Evolutionary conservation across 2,888 invertebrate species (phyloP), one percentile per base, ranked within the genome.

Genomic region (Lissonota sp.): DNA sequence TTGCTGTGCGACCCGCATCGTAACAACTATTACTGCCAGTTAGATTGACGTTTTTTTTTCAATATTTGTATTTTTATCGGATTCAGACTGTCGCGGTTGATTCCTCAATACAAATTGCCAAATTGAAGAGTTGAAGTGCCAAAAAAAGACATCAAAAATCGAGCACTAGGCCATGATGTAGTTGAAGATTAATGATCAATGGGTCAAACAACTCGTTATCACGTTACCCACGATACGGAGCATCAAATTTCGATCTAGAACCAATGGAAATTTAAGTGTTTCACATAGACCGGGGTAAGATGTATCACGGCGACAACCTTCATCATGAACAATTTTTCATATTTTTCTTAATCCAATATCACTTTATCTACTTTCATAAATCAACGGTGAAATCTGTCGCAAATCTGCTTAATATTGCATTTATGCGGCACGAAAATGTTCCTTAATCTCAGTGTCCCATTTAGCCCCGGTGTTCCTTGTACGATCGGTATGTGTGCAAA

Each of bases 1-100:
- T 40, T 71, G 1, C 26, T 26, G 37, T 80, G 55, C 49, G 26
- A 55, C 40, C 67, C 57, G 49, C 44, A 42, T 62, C 57, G 12
- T 62, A 67, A 67, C 67, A 57, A 76, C 53, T 63, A 58, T 73
- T 73, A 40, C 62, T 53, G 26, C 73, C 73, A 44, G 73, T 73
- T 64, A 37, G n/a, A 49, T 72, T 63, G 10, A 63, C 51, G 37
- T 46, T 69, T 69, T 44, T 42, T 44, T 53, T 46, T 16, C 6
- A 26, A 26, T 26, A 26, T 53, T 66, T 66, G 40, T 53, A 49
- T 7, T 10, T 26, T 14, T 26, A 46, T 26, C 53, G n/a, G 55
- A 64, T 46, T 57, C 55, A 53, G 14, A 10, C 14, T 26, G 39
- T 57, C 46, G 4, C 26, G 73, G 64, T 72, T 63, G 72, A 72